Evolutionary conservation across 2,113 vertebrate species (phyloP).

Genomic region (Phoxinus phoxinus): DNA sequence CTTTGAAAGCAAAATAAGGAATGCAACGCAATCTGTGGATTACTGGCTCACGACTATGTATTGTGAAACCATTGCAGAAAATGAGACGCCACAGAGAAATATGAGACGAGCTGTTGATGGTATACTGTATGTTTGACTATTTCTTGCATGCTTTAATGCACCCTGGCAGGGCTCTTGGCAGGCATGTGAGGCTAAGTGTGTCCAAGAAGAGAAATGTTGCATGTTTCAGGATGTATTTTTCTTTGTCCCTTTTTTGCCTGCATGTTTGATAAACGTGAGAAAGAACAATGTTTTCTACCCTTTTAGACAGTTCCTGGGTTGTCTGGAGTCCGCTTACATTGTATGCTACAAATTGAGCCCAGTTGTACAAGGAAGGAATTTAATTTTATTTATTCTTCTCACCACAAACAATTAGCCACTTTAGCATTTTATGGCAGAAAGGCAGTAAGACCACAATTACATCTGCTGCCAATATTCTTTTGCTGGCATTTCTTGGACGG

Average conservation of each 20-base stretch:
- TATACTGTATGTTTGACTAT: not conserved
- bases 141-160: slow-evolving; percentile 26
- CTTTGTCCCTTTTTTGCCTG: not conserved
- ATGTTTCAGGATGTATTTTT: not conserved
- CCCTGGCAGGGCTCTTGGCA: slow-evolving; percentile 15
- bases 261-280: slow-evolving; percentile 13
- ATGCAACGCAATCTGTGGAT: slow-evolving; percentile 30
- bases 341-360: not conserved
- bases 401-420: slow-evolving; percentile 25
- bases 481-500: not conserved
- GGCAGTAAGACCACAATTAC: not conserved
- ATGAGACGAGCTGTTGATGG: not conserved
- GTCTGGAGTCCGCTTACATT: not conserved
- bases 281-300: not conserved
- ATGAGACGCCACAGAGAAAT: not conserved
- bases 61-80: slow-evolving; percentile 49
- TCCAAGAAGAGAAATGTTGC: not conserved
- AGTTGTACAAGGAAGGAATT: not conserved
- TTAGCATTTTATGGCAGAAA: slow-evolving; percentile 17
- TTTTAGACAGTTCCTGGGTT: not conserved
- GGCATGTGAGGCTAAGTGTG: not conserved
- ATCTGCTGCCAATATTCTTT: slow-evolving; percentile 10
- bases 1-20: slow-evolving; percentile 14
- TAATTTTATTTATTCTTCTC: not conserved
- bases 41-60: not conserved